Conservation (phyloP, 2,113 vertebrate genomes). For the Megalops atlanticus region DNA sequence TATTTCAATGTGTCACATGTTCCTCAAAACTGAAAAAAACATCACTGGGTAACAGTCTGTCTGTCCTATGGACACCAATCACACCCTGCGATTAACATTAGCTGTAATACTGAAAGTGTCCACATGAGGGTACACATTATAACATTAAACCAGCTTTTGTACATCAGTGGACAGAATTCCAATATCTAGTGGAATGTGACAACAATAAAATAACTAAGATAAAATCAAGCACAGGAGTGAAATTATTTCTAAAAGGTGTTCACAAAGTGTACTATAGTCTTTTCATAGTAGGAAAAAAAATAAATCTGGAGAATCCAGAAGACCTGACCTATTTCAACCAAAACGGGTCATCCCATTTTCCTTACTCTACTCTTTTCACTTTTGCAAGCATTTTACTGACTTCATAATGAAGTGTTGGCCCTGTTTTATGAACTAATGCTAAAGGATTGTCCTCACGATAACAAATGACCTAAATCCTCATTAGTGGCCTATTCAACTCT, state of each 20-base stretch:
- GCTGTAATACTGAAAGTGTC: background rate
- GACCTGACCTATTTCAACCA: background rate
- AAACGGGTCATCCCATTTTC: background rate
- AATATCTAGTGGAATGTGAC: too few species aligned
- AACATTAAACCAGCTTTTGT: too few species aligned
- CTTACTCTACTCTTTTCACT: background rate
- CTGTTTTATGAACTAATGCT: background rate
- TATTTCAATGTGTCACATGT: background rate
- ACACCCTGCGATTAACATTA: too few species aligned
- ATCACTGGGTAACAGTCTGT: too few species aligned
- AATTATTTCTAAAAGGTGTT: too few species aligned
- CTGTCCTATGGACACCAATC: too few species aligned
- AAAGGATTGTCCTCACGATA: background rate
- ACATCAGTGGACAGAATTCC: too few species aligned
- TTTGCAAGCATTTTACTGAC: background rate
- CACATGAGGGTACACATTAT: background rate
- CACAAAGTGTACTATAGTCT: background rate
- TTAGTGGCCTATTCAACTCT: background rate
- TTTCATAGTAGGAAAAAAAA: background rate
- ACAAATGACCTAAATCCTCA: slow-evolving; percentile 1
- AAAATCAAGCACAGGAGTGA: too few species aligned
- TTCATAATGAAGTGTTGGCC: background rate
- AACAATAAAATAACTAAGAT: background rate
- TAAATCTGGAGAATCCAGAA: background rate
- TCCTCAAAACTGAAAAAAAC: too few species aligned